Conservation (phyloP, 2,797 vertebrate species). For the Pantherophis vulpinus region DNA sequence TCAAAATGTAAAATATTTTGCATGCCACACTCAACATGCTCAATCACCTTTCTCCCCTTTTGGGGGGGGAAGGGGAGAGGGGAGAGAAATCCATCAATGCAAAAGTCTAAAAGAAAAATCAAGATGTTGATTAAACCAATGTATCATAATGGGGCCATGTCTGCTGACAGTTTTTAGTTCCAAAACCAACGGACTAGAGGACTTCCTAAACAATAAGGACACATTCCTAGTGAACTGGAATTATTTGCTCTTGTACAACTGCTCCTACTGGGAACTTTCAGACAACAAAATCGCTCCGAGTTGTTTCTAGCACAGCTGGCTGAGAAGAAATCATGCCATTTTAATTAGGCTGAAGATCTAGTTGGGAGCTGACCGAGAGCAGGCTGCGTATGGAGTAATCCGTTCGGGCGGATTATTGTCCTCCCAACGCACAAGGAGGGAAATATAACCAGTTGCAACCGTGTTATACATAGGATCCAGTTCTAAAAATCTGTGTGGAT, state of each 20-base stretch:
- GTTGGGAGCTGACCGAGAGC: neutral
- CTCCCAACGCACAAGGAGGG: too few relatives aligned
- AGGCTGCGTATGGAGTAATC: rapidly evolving
- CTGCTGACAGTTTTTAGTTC: neutral
- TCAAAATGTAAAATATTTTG: slow-evolving; percentile 28
- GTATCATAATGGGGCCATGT: neutral
- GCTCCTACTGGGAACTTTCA: neutral
- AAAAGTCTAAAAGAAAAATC: neutral
- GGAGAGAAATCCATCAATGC: neutral
- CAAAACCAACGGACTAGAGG: neutral
- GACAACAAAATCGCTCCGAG: neutral
- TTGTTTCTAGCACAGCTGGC: neutral
- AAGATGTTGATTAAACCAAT: neutral
- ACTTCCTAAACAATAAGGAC: neutral
- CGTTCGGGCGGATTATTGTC: neutral
- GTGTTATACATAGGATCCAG: too few relatives aligned
- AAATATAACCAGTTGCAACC: too few relatives aligned
- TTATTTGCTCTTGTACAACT: neutral
- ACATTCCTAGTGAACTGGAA: neutral
- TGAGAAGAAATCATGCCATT: neutral
- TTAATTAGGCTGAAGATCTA: neutral
- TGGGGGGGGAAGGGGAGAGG: rapidly evolving
- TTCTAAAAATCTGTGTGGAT: neutral
- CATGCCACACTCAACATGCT: neutral
- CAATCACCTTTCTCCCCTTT: slow-evolving; percentile 3